A percentile compares a stretch with the other conserved stretches of the same genome.
phyloP scores from a whole-genome alignment of 2,888 invertebrate species.

The Apantesis nais region DNA sequence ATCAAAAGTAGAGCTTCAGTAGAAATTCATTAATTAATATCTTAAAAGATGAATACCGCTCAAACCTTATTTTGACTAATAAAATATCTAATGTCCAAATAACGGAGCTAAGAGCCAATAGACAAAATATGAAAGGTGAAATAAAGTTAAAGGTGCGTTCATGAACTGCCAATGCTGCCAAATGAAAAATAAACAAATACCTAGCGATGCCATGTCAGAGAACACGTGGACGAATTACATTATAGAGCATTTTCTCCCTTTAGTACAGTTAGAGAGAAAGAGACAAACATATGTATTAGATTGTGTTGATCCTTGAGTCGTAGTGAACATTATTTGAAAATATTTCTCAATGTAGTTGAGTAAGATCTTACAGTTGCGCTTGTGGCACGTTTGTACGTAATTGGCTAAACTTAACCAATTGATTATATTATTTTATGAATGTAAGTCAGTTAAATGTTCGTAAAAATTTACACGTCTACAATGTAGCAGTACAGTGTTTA shows the following conservation, averaged over 20 bases:
- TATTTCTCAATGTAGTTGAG: not conserved
- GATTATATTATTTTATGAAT: not conserved
- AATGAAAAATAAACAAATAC: not conserved
- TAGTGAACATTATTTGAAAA: not conserved
- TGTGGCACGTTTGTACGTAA: not conserved
- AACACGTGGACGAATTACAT: slow-evolving; percentile 22
- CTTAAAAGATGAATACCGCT: too few species aligned
- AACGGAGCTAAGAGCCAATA: too few species aligned
- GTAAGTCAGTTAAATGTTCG: not conserved
- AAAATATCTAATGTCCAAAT: too few species aligned
- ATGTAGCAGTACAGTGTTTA: not conserved
- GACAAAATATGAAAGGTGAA: too few species aligned
- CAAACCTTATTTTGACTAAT: too few species aligned
- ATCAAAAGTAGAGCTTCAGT: too few species aligned
- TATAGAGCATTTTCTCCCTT: not conserved
- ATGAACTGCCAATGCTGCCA: not conserved
- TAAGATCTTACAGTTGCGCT: not conserved
- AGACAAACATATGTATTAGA: slow-evolving; percentile 2
- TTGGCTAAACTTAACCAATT: not conserved
- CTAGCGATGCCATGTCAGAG: slow-evolving; percentile 9
- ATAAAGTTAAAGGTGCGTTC: not conserved
- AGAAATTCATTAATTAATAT: too few species aligned
- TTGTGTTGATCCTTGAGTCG: not conserved
- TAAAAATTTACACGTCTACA: not conserved
- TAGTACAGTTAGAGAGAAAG: slow-evolving; percentile 4